Evolutionary conservation across 2,797 vertebrate genomes (phyloP).

Genomic region (Dermochelys coriacea): DNA sequence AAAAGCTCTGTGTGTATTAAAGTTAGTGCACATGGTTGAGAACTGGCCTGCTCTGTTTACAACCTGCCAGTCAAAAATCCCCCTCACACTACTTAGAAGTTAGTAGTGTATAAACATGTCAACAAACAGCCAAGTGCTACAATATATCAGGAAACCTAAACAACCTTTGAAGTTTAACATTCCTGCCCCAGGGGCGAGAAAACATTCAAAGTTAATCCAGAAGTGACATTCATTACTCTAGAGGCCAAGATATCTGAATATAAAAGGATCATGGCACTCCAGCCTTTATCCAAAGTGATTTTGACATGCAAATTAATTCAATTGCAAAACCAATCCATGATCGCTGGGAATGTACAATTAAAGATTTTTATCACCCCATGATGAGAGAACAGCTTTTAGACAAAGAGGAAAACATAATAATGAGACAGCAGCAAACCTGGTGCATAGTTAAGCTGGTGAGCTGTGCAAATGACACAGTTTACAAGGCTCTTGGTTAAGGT

Average conservation of each 20-base stretch:
- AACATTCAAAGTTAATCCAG: slow-evolving; percentile 53
- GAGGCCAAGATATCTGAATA: neutral
- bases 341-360: rapidly evolving
- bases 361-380: rapidly evolving
- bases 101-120: slow-evolving; percentile 43
- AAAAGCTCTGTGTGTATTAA: slow-evolving; percentile 22
- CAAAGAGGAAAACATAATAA: neutral
- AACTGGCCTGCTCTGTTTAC: slow-evolving; percentile 49
- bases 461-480: neutral
- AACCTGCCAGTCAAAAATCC: slow-evolving; percentile 62
- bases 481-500: neutral
- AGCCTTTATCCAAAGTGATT: neutral
- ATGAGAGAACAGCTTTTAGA: neutral
- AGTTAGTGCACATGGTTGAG: neutral
- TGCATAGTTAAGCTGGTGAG: neutral
- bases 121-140: slow-evolving; percentile 43
- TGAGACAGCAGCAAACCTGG: neutral
- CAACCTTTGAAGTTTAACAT: slow-evolving; percentile 52
- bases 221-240: slow-evolving; percentile 14
- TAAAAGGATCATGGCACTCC: neutral
- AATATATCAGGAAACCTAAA: slow-evolving; percentile 2
- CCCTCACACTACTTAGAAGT: slow-evolving; percentile 66
- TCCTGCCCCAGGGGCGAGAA: slow-evolving; percentile 49
- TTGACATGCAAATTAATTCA: neutral
- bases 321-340: neutral